Conservation (phyloP, 1,140 invertebrate species). For the Eumaeus atala region DNA sequence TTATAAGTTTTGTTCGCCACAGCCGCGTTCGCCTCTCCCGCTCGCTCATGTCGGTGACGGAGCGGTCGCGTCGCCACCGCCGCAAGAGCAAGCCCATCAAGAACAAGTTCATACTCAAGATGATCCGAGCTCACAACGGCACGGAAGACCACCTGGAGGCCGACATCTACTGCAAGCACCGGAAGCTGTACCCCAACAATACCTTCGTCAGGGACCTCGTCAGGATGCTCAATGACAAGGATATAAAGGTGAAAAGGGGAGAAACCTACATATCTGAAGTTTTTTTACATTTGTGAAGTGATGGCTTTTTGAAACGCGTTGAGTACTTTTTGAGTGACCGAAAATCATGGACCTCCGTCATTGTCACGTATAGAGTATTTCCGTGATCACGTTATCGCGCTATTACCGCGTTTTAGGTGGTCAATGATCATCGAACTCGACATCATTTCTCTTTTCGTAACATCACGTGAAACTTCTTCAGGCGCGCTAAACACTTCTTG, state of each 20-base stretch:
- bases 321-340: too few species aligned
- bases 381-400: too few species aligned
- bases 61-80: constrained; percentile 19
- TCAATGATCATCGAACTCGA: background rate
- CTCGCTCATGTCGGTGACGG: constrained; percentile 40
- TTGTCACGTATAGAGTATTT: too few species aligned
- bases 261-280: too few species aligned
- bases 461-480: too few species aligned
- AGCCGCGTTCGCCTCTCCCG: constrained; percentile 41
- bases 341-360: too few species aligned
- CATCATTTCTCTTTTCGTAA: too few species aligned
- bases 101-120: constrained; percentile 54
- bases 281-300: too few species aligned
- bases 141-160: constrained; percentile 46
- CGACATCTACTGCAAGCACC: constrained; percentile 49
- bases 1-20: too few species aligned
- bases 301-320: too few species aligned
- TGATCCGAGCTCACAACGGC: constrained; percentile 27
- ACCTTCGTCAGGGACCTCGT: constrained; percentile 55
- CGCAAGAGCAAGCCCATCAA: constrained; percentile 30
- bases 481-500: too few species aligned
- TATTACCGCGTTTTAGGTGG: background rate
- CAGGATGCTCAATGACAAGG: constrained; percentile 45
- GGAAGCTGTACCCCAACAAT: constrained; percentile 47
- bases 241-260: constrained; percentile 63